phyloP scores from a whole-genome alignment of 2,113 vertebrate genomes.

The Mionectes macconnelli region DNA sequence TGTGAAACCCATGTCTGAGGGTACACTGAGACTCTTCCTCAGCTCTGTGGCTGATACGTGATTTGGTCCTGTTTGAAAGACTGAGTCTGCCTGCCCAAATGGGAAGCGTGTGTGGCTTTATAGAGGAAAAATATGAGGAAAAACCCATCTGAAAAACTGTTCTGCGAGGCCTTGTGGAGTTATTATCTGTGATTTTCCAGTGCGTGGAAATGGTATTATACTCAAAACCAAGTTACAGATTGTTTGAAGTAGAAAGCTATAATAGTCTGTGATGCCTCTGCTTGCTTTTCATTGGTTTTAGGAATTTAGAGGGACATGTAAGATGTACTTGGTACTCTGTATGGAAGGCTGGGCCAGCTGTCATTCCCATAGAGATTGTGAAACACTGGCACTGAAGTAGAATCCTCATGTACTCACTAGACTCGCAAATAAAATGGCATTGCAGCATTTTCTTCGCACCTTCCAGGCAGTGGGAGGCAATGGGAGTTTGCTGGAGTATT shows the following conservation, averaged over 20 bases:
- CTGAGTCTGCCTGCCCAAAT: background rate
- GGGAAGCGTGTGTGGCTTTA: background rate
- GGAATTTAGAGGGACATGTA: background rate
- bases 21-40: background rate
- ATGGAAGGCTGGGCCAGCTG: background rate
- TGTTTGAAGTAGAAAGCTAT: background rate
- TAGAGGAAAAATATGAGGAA: background rate
- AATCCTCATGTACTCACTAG: background rate
- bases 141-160: background rate
- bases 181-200: background rate
- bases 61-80: accelerated
- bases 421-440: background rate
- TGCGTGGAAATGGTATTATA: background rate
- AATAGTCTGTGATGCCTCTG: background rate
- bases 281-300: background rate
- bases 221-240: background rate
- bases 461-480: background rate
- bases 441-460: background rate
- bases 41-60: accelerated
- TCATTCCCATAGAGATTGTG: background rate
- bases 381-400: background rate
- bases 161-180: background rate
- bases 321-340: background rate
- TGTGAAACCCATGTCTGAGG: background rate
- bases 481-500: background rate